Percentiles rank a stretch among this genome's conserved stretches.
Evolutionary conservation across 2,113 vertebrate genomes (phyloP).

Genomic region (Glaucomys volans): DNA sequence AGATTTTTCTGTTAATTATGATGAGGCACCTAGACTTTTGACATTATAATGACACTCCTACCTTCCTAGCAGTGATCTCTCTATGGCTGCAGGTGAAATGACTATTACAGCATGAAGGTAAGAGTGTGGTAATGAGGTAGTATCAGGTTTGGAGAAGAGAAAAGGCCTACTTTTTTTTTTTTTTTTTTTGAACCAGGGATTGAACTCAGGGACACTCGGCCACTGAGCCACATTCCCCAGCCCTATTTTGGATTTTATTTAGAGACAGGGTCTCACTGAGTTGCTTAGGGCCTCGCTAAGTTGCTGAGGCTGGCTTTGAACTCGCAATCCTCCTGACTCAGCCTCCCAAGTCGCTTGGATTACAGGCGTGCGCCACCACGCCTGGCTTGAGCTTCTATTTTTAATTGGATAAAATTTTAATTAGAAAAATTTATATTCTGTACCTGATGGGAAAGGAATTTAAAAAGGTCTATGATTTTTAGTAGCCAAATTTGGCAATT

Average conservation of each 20-base stretch:
- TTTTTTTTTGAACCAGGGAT: too few relatives aligned
- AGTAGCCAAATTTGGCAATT: background rate
- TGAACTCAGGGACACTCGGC: too few relatives aligned
- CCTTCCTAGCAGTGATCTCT: background rate
- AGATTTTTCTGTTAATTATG: constrained; percentile 32
- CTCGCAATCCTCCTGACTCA: too few relatives aligned
- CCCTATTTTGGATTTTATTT: too few relatives aligned
- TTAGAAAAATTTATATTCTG: background rate
- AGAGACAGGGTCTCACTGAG: too few relatives aligned
- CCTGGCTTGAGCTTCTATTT: too few relatives aligned
- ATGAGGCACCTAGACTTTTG: background rate
- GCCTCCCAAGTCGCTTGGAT: too few relatives aligned
- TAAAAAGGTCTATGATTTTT: background rate
- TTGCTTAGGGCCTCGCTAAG: too few relatives aligned
- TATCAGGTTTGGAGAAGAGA: constrained; percentile 1
- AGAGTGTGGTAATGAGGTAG: background rate
- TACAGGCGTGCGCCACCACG: too few relatives aligned
- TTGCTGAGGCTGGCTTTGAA: too few relatives aligned
- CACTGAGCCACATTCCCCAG: too few relatives aligned
- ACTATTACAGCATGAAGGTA: background rate
- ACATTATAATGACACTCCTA: constrained; percentile 5
- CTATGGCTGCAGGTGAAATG: constrained; percentile 31
- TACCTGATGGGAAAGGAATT: background rate
- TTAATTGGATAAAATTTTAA: constrained; percentile 24
- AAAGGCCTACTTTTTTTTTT: background rate